Evolutionary conservation across 2,888 invertebrate species (phyloP).

Genomic region (Oxytorus armatus): DNA sequence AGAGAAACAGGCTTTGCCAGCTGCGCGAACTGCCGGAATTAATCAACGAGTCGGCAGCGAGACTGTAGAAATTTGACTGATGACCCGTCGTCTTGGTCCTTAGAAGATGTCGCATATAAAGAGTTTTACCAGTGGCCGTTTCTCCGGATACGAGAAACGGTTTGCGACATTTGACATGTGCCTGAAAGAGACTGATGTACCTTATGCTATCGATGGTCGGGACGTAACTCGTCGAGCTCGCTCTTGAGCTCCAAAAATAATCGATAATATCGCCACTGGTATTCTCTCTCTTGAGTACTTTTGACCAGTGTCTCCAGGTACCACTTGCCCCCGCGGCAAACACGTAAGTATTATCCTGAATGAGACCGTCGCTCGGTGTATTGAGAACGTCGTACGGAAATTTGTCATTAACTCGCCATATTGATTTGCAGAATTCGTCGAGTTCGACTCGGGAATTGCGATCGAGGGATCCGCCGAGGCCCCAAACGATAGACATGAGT

Average conservation of each 20-base stretch:
- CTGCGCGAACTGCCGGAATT: constrained; percentile 69
- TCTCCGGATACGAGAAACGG: constrained; percentile 87
- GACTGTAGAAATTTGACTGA: constrained; percentile 86
- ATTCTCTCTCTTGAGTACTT: constrained; percentile 85
- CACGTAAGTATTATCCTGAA: constrained; percentile 87
- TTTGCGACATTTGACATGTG: constrained; percentile 85
- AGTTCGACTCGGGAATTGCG: constrained; percentile 81
- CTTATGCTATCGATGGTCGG: constrained; percentile 87
- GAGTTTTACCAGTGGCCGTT: constrained; percentile 88
- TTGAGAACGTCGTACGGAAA: constrained; percentile 85
- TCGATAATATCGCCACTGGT: constrained; percentile 73
- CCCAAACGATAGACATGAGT: constrained; percentile 86
- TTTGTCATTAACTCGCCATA: constrained; percentile 72
- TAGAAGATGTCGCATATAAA: constrained; percentile 85
- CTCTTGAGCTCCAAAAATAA: constrained; percentile 42
- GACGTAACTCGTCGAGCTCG: constrained; percentile 83
- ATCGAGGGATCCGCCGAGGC: constrained; percentile 85
- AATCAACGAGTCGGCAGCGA: constrained; percentile 77
- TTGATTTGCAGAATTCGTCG: constrained; percentile 81
- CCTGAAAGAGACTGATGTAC: constrained; percentile 85
- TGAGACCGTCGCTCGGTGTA: constrained; percentile 85
- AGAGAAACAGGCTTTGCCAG: constrained; percentile 85
- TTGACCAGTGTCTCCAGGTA: constrained; percentile 87
- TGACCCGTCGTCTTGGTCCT: constrained; percentile 80
- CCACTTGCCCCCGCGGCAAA: constrained; percentile 85